Base-by-base conservation (phyloP, 2,888 invertebrate genomes). In the Drosophila mayaguana region DNA sequence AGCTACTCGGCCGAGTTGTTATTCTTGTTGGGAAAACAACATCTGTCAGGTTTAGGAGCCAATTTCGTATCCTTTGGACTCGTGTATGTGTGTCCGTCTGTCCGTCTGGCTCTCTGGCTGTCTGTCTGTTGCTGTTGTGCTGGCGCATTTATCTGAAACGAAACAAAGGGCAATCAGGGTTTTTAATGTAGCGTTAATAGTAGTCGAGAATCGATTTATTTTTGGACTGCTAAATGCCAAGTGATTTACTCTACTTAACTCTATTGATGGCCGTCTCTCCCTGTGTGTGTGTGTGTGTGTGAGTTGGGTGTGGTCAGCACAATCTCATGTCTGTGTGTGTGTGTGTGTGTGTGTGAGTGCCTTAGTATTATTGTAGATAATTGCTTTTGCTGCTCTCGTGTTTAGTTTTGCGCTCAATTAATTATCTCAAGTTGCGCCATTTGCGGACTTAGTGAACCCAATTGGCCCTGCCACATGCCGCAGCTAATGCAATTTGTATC, bases 121-220 rank as follows among this genome's bases (percentile, higher is more conserved):
- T 28, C 28, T 43, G 25, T 50, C 14, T 57, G 34, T 60, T 32
- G n/a, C n/a, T 50, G 46, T 42, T 42, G 25, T 14, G 25, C 55
- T 18, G 54, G 64, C 65, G 72, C 71, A 81, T 80, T 87, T 87
- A 87, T 90, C 89, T 89, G 83, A 61, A 89, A 89, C 62, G 72
- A 78, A 79, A 90, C 55, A 83, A 78, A 82, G 70, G 76, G 70
- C 86, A 81, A 87, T 85, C 79, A 82, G 61, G 79, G 69, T 88
- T 90, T 90, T 87, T 82, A 90, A 90, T 90, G 88, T 80, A 80
- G 55, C 46, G 74, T 84, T 84, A 89, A 86, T 88, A 89, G 68
- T 56, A 56, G 66, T 56, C 56, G 90, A 75, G 80, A 89, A 88
- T 89, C 84, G 87, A 89, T 88, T 90, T 83, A 81, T 83, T 75